phyloP scores from a whole-genome alignment of 2,888 invertebrate genomes.

The Cephus sareptanus region DNA sequence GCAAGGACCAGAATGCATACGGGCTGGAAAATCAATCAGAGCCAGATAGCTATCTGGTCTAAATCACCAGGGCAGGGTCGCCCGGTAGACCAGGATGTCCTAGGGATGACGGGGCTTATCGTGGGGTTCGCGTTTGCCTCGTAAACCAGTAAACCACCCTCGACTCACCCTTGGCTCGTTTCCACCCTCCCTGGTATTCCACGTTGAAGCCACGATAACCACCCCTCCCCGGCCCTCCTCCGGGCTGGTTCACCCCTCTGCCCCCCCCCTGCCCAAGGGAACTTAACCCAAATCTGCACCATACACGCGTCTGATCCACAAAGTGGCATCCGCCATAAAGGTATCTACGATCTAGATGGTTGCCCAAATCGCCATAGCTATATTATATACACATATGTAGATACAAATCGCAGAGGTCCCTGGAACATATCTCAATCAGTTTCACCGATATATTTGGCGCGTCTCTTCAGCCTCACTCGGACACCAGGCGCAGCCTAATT shows the following conservation, averaged over 20 bases:
- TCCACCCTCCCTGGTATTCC: not conserved
- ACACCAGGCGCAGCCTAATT: not conserved
- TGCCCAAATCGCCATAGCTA: not conserved
- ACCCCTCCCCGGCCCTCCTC: not conserved
- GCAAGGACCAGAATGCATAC: conserved; percentile 19
- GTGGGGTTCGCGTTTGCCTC: conserved; percentile 9
- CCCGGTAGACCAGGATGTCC: conserved; percentile 24
- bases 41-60: conserved; percentile 44
- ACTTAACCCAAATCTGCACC: not conserved
- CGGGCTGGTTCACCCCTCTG: not conserved
- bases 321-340: not conserved
- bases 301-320: not conserved
- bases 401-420: not conserved
- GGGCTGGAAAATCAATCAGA: conserved; percentile 48
- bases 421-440: not conserved
- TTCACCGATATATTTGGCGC: not conserved
- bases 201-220: not conserved
- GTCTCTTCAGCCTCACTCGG: not conserved
- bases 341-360: not conserved
- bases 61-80: conserved; percentile 45
- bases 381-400: not conserved
- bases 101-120: conserved; percentile 16
- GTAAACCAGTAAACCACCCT: conserved; percentile 21
- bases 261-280: not conserved
- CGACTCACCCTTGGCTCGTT: conserved; percentile 17